Conservation (phyloP, 2,113 vertebrate genomes). For the Mirza zaza region DNA sequence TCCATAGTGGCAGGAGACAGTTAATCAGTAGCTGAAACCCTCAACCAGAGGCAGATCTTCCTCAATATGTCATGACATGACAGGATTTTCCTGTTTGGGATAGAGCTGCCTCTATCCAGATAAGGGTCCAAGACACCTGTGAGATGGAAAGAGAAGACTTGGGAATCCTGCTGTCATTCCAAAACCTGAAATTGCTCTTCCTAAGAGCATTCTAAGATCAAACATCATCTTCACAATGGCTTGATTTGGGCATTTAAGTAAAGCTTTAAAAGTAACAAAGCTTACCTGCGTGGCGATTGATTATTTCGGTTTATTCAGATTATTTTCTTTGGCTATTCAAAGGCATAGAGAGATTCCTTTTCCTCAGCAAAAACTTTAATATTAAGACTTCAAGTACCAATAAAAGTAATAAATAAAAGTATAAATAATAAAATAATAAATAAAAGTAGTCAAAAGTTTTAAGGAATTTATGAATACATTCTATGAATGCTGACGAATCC, state of each 20-base stretch:
- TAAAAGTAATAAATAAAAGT: neutral
- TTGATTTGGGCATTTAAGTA: neutral
- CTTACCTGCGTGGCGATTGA: neutral
- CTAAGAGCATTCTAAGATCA: neutral
- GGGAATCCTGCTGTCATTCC: neutral
- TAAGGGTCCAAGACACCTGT: neutral
- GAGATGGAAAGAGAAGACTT: neutral
- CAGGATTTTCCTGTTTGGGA: neutral
- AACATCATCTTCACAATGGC: neutral
- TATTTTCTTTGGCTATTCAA: conserved; percentile 28
- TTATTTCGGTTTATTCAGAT: conserved; percentile 25
- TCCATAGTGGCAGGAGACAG: fast-evolving
- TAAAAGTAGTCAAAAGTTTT: conserved; percentile 49
- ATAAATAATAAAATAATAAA: neutral
- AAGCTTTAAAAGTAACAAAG: neutral
- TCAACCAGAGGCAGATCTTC: neutral
- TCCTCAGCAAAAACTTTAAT: conserved; percentile 32
- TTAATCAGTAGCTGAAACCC: neutral
- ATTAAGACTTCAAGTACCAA: conserved; percentile 18
- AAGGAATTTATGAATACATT: conserved; percentile 6
- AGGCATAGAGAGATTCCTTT: neutral
- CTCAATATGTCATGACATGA: neutral
- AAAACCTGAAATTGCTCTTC: neutral
- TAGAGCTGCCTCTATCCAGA: neutral
- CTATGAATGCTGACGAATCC: neutral